Base-by-base conservation (phyloP, 2,797 vertebrate species). In the Enteromius afrohamiltoni region DNA sequence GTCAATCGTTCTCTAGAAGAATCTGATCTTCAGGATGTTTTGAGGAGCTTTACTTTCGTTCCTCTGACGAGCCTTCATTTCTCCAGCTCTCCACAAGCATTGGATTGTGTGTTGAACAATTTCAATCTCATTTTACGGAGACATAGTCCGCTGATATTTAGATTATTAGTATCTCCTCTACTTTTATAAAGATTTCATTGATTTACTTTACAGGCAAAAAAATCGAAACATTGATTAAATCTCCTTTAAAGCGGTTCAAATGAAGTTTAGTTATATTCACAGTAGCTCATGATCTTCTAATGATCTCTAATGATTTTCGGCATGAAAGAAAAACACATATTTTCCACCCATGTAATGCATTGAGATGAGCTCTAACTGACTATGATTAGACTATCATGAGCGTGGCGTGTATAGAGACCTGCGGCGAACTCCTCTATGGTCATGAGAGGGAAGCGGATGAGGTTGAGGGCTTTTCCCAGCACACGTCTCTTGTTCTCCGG, bases 381-480 rank as follows among this genome's bases (percentile, higher is more conserved):
- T n/a, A n/a, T n/a, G n/a, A n/a, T n/a, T n/a, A n/a, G n/a, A n/a
- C n/a, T n/a, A n/a, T n/a, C 47, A 8, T 34, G 6, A 49, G 47
- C 45, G 23, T 16, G n/a, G 51, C 55, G 68, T 14, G 23, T 21
- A 70, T 51, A 67, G 85, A 93, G 90, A 98, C 98, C 98, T 96
- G 98, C 98, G 13, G 98, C 98, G 83, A 99, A 99, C 93, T 99
- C 98, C 92, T 99, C 98, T 1, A 99, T 98, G 70, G 97, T 99
- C 98, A 99, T 99, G 87, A 99, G 93, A 3, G 98, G 98, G 91
- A 99, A 99, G 88, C 98, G 97, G 91, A 99, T 98, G 88, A 99
- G 97, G 0, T 95, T 95, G 80, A 99, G 95, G 0, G 97, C 96
- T 89, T 97, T 97, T 88, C 97, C 97, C 91, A 99, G 94, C 23